Base-by-base conservation (phyloP, 2,888 invertebrate species). In the Sturmia bella region DNA sequence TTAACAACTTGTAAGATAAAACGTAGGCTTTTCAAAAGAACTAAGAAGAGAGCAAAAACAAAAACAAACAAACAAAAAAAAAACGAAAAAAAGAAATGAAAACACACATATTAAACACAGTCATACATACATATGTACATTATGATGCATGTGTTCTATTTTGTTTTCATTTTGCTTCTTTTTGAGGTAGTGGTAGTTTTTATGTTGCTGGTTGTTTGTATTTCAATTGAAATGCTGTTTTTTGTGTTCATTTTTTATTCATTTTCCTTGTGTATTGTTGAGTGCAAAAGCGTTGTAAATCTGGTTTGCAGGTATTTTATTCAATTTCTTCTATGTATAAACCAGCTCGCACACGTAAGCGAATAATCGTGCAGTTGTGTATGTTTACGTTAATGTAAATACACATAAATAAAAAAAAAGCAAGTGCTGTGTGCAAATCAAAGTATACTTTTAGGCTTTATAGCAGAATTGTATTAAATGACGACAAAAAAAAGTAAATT, bases 251-350 rank as follows among this genome's bases (percentile, higher is more conserved):
- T 78, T 78, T 72, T 66, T 52, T 39, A 66, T 72, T 75, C 64
- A 70, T 64, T 64, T 73, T 73, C 66, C 56, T 73, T 74, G 69
- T 70, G 69, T 70, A 70, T 54, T 76, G 27, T 19, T 43, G 54
- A 74, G 72, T 76, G 76, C 63, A 78, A 78, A 81, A 74, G 64
- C 70, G 64, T 59, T 78, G 82, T 70, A 78, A 82, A 82, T 82
- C 70, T 78, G 82, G 74, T 78, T 82, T 77, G 68, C 59, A 83
- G 77, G 57, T 70, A 82, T 82, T 78, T 82, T 75, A 78, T 82
- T 80, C 75, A 80, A 79, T 79, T 79, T 76, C 76, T 79, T 73
- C 57, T 72, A n/a, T n/a, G n/a, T n/a, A 32, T 54, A 72, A 72
- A 76, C 17, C 17, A 54, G 52, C 54, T 19, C 69, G 19, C 17